phyloP scores from a whole-genome alignment of 35 echinoderm and acorn worm species.

The Antedon bifida region DNA sequence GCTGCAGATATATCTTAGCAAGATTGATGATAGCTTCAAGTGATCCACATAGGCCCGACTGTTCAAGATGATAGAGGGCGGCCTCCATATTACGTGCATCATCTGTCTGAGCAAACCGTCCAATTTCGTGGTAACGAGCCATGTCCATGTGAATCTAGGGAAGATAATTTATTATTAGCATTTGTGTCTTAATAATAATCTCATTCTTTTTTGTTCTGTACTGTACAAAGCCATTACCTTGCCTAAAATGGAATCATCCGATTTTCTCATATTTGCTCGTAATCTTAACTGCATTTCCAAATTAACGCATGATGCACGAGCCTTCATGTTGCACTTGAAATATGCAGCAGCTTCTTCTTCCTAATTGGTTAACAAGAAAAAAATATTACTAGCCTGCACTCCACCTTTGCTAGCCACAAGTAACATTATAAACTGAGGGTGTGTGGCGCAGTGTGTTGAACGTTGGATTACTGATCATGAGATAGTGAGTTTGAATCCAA shows the following conservation, averaged over 20 bases:
- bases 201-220: too few relatives aligned
- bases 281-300: slow-evolving; percentile 48
- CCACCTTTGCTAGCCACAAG: too few relatives aligned
- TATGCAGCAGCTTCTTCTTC: slow-evolving; percentile 67
- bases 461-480: too few relatives aligned
- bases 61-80: slow-evolving; percentile 76
- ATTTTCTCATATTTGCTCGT: slow-evolving; percentile 6
- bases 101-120: slow-evolving; percentile 49
- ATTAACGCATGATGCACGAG: slow-evolving; percentile 70
- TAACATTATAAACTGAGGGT: too few relatives aligned
- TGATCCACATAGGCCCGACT: slow-evolving; percentile 52
- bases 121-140: slow-evolving; percentile 78
- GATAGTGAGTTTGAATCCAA: too few relatives aligned
- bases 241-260: slow-evolving; percentile 66
- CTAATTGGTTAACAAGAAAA: slow-evolving; percentile 15
- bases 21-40: slow-evolving; percentile 62
- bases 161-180: too few relatives aligned
- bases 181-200: too few relatives aligned
- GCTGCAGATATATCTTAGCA: slow-evolving; percentile 59
- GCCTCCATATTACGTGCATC: slow-evolving; percentile 63
- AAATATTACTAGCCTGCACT: too few relatives aligned
- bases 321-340: slow-evolving; percentile 47
- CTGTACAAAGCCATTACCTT: slow-evolving; percentile 24
- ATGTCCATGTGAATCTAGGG: slow-evolving; percentile 78
- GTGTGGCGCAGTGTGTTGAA: too few relatives aligned